Conservation (phyloP, 2,797 vertebrate genomes). For the Limnodromus scolopaceus region DNA sequence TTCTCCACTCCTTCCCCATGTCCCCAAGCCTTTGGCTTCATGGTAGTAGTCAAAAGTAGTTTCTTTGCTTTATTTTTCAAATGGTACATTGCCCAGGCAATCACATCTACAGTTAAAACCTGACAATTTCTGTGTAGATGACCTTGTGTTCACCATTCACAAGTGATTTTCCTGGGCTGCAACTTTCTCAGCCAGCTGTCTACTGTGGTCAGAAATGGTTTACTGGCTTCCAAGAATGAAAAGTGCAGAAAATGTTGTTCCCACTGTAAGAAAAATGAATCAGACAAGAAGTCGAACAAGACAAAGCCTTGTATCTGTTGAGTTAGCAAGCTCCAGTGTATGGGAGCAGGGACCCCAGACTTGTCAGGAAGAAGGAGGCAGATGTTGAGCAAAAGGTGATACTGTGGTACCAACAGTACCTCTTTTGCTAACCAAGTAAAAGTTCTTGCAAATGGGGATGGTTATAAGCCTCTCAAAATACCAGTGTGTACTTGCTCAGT, state of each 20-base stretch:
- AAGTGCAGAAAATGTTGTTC: background rate
- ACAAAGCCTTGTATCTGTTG: background rate
- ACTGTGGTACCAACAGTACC: background rate
- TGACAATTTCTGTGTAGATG: background rate
- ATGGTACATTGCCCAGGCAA: background rate
- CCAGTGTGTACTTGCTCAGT: background rate
- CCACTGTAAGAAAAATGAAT: background rate
- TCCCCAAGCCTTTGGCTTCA: background rate
- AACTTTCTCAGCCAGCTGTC: background rate
- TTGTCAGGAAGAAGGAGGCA: background rate
- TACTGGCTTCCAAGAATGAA: background rate
- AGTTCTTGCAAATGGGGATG: background rate
- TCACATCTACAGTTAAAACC: background rate
- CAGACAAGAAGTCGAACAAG: background rate
- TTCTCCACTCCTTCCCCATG: background rate
- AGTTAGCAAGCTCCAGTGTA: background rate
- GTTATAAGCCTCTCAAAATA: background rate
- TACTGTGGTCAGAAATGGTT: background rate
- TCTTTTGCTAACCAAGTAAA: background rate
- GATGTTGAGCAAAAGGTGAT: background rate
- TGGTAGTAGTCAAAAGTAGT: background rate
- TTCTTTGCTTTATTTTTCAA: background rate
- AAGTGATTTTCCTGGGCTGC: background rate
- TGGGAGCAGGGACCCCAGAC: rapidly evolving
- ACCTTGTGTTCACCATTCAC: background rate